Base-by-base conservation (phyloP, 1,140 invertebrate species). In the Drosophila dunni region DNA sequence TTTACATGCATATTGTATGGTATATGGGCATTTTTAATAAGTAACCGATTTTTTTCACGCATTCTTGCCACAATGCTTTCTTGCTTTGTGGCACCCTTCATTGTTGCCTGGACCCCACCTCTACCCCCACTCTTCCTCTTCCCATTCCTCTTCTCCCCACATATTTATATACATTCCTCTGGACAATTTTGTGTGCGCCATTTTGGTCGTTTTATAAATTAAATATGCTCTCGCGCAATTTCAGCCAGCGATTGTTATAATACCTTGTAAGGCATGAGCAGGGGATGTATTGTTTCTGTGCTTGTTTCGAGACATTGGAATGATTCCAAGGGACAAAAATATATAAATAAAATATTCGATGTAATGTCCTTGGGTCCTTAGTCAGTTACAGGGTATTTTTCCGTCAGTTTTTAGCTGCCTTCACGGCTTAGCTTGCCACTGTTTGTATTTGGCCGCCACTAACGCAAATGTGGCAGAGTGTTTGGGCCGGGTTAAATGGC, bases 21-120 rank as follows among this genome's bases (percentile, higher is more conserved):
- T 80, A 78, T 80, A 89, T 88, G 85, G 84, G 84, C 84, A 89
- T 84, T 88, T 88, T 88, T 89, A 88, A 88, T 88, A 88, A 89
- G 77, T 75, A 67, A 72, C 84, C 62, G 64, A 88, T 88, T 88
- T 73, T 80, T 65, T 76, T 53, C 61, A 83, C 73, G 73, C 67
- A 76, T 66, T 53, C 45, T 44, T 34, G 33, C 20, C 50, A 56
- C 62, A 63, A 11, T 15, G 33, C 7, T 46, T 74, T 34, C 53
- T 50, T 5, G 7, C 46, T 13, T 13, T 17, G 38, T 29, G 44
- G 45, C 64, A 53, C 56, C 67, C 62, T 65, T 64, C 53, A 20
- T 29, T 40, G 38, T 56, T 45, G 10, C 38, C 15, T 11, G 3
- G 9, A 15, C 24, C 36, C 34, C 36, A 10, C 10, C 17, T 7